Base-by-base conservation (phyloP, 2,797 vertebrate species). In the Hippoglossus hippoglossus region DNA sequence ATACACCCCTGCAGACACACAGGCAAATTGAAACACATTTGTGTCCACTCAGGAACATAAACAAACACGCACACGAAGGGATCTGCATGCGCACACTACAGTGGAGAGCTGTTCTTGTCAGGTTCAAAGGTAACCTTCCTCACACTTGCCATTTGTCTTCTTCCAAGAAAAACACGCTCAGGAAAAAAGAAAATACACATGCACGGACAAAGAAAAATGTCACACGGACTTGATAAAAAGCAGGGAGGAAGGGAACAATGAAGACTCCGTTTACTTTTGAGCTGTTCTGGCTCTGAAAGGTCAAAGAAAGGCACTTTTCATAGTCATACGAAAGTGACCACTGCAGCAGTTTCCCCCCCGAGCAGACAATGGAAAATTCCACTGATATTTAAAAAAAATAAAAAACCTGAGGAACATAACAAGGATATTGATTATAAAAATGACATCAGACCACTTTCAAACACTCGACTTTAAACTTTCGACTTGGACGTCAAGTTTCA, bases 201-300 rank as follows among this genome's bases (percentile, higher is more conserved):
- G 67, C 54, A 85, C 75, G 77, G 59, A 84, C 73, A 85, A 91
- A 87, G 83, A 87, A 89, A 88, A 85, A 90, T 79, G 84, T 87
- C 89, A 87, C 77, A 80, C 62, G 75, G 71, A 85, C 70, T 86
- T 90, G 87, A 92, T 90, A 90, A 92, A 91, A 92, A 86, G 77
- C 84, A 88, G 89, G 81, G 84, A 84, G 81, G 77, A 85, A 85
- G 57, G 67, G 81, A 87, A 91, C 85, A 91, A 90, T 84, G 78
- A 87, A 82, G 67, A 76, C 66, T 79, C 34, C 13, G 63, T 90
- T 89, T 89, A 89, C 91, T 88, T 89, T 89, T 81, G 67, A 87
- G 86, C 81, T 73, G 76, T 75, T 90, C 73, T 81, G 67, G 60
- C 71, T 81, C 79, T 61, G 62, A 87, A 83, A 84, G 87, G 84